Evolutionary conservation across 2,797 vertebrate genomes (phyloP), one percentile per base, ranked within the genome.

Genomic region (Apodemus agrarius): DNA sequence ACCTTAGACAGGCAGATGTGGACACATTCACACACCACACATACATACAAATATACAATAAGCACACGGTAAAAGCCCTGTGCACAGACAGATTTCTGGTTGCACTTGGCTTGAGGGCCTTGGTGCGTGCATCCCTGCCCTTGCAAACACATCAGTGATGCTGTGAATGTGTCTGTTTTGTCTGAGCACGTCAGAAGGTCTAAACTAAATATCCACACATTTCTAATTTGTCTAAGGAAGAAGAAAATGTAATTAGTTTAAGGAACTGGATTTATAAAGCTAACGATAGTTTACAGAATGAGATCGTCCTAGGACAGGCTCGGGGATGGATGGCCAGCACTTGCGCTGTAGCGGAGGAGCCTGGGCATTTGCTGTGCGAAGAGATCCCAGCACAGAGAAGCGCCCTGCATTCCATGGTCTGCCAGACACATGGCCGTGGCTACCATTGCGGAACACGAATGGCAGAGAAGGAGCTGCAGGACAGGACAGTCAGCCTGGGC

Each of bases 241-340:
- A 96, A 86, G 78, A 78, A 92, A 88, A 3, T 88, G 52, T 87
- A 75, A 81, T 82, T 52, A 89, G 74, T 76, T 95, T 88, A 92
- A 84, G 75, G 34, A 52, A 65, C 19, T n/a, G 75, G 86, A 84
- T 54, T 65, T 57, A 84, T 40, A 97, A 94, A 94, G 79, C 57
- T 88, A 94, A 74, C 29, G 69, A 57, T 65, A 80, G 72, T 2
- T 59, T 54, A 34, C 6, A 69, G 59, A 94, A 82, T 46, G 57
- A 86, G 88, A 22, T 24, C 6, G 1, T 0, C 8, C 17, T n/a
- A 0, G 0, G 7, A 52, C 1, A 78, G 37, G 31, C 54, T 78
- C 75, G 87, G 54, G 67, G 87, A 78, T 1, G 86, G 87, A 78
- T 1, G 86, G 75, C 57, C 34, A 40, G 29, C 54, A 26, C 9